Conservation (phyloP, 2,888 invertebrate species). For the Agriopis leucophaearia region DNA sequence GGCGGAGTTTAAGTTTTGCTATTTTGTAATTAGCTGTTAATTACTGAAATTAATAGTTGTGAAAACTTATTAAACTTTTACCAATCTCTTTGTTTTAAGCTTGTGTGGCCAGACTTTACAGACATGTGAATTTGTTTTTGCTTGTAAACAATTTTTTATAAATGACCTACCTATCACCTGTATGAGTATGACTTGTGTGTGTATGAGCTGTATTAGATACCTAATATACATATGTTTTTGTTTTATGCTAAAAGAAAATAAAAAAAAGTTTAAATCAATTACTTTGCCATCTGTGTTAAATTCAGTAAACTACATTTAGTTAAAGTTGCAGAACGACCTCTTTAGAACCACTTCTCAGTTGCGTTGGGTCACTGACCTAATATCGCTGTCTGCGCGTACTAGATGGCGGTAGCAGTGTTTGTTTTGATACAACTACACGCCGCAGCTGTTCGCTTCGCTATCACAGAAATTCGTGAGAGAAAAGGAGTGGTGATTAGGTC, state of each 20-base stretch:
- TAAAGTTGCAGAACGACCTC: neutral
- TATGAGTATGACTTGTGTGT: too few species aligned
- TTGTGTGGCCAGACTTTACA: neutral
- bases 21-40: constrained; percentile 31
- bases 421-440: constrained; percentile 79
- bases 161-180: too few species aligned
- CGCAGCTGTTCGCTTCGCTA: constrained; percentile 86
- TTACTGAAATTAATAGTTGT: neutral
- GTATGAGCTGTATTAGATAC: too few species aligned
- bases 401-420: constrained; percentile 78
- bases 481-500: constrained; percentile 86
- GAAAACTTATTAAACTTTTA: too few species aligned
- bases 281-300: constrained; percentile 55
- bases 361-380: constrained; percentile 20
- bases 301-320: constrained; percentile 10
- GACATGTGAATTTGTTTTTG: too few species aligned
- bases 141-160: too few species aligned
- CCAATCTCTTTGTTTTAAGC: neutral
- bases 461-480: constrained; percentile 84
- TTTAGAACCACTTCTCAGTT: neutral
- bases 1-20: constrained; percentile 63
- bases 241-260: too few species aligned
- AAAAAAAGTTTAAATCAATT: too few species aligned
- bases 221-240: too few species aligned
- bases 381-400: constrained; percentile 11